Conservation (phyloP, 1,140 invertebrate genomes). For the Heliconius congener region DNA sequence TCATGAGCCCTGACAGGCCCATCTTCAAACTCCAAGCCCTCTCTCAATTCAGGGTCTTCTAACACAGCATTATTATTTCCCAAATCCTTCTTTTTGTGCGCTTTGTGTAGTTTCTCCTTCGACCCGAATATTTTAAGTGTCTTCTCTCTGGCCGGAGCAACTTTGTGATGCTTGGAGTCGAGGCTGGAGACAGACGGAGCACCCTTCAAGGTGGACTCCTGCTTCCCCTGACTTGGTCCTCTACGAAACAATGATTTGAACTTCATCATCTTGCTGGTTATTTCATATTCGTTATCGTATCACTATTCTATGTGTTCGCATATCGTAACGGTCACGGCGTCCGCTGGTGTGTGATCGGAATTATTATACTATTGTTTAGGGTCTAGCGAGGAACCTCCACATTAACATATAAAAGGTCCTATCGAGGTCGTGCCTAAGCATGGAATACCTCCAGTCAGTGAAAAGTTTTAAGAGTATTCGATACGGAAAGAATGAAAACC, state of each 20-base stretch:
- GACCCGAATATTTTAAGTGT: conserved; percentile 76
- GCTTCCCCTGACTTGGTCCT: conserved; percentile 82
- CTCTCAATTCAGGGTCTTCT: conserved; percentile 66
- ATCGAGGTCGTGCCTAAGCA: conserved; percentile 29
- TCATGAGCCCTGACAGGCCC: conserved; percentile 51
- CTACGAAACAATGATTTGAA: conserved; percentile 91
- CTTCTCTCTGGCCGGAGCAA: conserved; percentile 78
- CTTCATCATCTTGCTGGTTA: conserved; percentile 87
- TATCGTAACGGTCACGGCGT: conserved; percentile 51
- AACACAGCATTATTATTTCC: conserved; percentile 74
- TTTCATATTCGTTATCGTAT: conserved; percentile 68
- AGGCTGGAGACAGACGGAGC: conserved; percentile 81
- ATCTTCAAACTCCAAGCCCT: conserved; percentile 62
- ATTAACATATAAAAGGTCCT: conserved; percentile 35
- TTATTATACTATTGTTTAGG: conserved; percentile 45
- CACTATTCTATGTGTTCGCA: conserved; percentile 61
- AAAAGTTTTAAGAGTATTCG: conserved; percentile 9
- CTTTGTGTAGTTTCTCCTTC: conserved; percentile 78
- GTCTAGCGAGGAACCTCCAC: conserved; percentile 23
- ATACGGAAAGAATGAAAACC: conserved; percentile 12
- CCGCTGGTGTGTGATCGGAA: conserved; percentile 58
- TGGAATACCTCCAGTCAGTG: conserved; percentile 1
- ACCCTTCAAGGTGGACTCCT: conserved; percentile 71
- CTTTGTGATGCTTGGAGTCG: conserved; percentile 81
- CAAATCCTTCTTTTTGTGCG: conserved; percentile 73